Evolutionary conservation across 2,888 invertebrate species (phyloP), one percentile per base, ranked within the genome.

Genomic region (Nasonia oneida): DNA sequence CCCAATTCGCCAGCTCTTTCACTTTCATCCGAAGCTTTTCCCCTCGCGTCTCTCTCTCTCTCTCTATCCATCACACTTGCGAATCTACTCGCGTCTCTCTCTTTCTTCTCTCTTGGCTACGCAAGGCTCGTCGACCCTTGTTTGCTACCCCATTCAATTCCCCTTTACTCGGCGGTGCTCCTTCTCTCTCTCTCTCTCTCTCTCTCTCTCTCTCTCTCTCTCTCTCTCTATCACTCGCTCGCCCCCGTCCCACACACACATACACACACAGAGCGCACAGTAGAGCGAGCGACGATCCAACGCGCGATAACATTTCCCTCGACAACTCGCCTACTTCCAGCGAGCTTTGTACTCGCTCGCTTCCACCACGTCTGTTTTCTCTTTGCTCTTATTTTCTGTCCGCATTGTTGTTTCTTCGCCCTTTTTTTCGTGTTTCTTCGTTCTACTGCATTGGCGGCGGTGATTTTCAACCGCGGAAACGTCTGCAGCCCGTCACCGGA

Each of bases 291-390:
- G 89, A 91, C 91, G 92, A 92, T 92, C 90, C 90, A 89, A 88
- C 89, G 90, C 90, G 90, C 92, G 92, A 92, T 92, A 93, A 92
- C 91, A 91, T 92, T 92, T 92, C 91, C 91, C 91, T 90, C 91
- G 90, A 92, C 92, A 91, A 92, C 91, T 92, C 92, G 90, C 90
- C 92, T 91, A 91, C 91, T 91, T 91, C 89, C 90, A 90, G 88
- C 88, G 89, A 90, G 90, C 90, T 90, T 91, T 90, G 89, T 89
- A 89, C 86, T 71, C 73, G 53, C 39, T 12, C 87, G 79, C 83
- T 23, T 67, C 50, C 33, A 37, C 47, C 81, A 33, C 37, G 53
- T 37, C 57, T 57, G 67, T 61, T 33, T 78, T 80, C 82, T 84
- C 77, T 79, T 85, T 76, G 75, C 83, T 85, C 86, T 82, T 87